phyloP scores from a whole-genome alignment of 1,140 invertebrate species.

The Bombus cullumanus region DNA sequence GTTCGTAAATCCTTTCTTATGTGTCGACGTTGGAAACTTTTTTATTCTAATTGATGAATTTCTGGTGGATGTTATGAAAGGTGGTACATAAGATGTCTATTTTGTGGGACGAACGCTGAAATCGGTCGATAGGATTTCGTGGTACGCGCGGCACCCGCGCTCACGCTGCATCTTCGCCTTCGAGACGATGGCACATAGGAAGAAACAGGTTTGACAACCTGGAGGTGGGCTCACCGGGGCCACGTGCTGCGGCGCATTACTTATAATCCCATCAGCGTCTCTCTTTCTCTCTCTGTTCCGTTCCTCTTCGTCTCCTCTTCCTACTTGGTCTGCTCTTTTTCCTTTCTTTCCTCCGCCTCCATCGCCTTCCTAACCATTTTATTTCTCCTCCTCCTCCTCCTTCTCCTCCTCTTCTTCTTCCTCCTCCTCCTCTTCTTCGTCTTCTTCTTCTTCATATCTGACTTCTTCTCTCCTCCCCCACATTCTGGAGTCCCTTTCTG shows the following conservation, averaged over 20 bases:
- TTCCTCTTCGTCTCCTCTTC: constrained; percentile 42
- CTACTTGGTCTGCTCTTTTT: constrained; percentile 31
- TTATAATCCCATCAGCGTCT: constrained; percentile 70
- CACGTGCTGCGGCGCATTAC: constrained; percentile 81
- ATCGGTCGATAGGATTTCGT: constrained; percentile 61
- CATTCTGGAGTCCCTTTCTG: constrained; percentile 25
- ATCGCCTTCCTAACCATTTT: constrained; percentile 46
- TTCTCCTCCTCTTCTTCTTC: constrained; percentile 43
- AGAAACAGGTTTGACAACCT: constrained; percentile 82
- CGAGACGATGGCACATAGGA: constrained; percentile 70
- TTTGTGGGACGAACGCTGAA: constrained; percentile 64
- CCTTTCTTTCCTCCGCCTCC: constrained; percentile 61
- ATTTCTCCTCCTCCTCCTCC: constrained; percentile 42
- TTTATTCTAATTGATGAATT: not conserved
- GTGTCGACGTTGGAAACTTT: not conserved
- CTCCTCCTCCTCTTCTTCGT: constrained; percentile 23
- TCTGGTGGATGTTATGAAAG: not conserved
- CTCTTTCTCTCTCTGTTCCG: constrained; percentile 57
- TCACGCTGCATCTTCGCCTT: constrained; percentile 67
- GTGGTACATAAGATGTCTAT: constrained; percentile 13
- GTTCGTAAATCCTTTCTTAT: not conserved
- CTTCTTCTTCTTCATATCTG: constrained; percentile 44
- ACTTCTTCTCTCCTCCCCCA: constrained; percentile 51
- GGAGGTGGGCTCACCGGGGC: constrained; percentile 77
- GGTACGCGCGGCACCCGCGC: constrained; percentile 70